These are phyloP conservation scores for Tamandua tetradactyla DNA, from an alignment of 2,797 vertebrate genomes.

Conservation along the genomic window DNA sequence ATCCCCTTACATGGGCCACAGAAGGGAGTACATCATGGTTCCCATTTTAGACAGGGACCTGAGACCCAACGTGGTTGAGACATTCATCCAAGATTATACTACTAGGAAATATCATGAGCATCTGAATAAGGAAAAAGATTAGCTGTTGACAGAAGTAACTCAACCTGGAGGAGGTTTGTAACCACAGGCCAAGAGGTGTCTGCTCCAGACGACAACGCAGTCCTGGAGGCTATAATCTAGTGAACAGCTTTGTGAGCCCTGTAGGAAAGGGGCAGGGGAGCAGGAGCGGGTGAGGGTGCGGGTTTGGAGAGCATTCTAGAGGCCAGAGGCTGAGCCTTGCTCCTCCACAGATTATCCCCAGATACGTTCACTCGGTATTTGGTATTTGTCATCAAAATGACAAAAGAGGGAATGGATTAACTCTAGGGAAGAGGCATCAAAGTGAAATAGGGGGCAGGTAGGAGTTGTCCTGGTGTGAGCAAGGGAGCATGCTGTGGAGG, in stretches of 20 bases:
- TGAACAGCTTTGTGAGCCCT: accelerated
- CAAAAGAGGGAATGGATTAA: background rate
- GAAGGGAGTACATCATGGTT: accelerated
- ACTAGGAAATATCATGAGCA: accelerated
- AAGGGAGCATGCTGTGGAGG: accelerated
- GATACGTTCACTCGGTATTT: background rate
- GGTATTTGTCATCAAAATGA: background rate
- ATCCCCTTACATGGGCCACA: background rate
- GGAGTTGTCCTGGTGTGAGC: background rate
- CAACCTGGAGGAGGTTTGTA: background rate
- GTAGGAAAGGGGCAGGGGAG: background rate
- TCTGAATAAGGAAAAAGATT: too few relatives aligned
- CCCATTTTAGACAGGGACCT: background rate
- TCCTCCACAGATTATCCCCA: background rate
- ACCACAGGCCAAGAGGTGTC: accelerated
- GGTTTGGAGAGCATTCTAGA: background rate
- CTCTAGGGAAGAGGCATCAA: background rate
- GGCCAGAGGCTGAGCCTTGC: background rate
- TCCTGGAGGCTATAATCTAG: background rate
- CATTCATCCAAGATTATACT: accelerated
- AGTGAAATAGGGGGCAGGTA: accelerated
- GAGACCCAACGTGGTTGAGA: accelerated
- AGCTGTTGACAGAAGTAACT: background rate
- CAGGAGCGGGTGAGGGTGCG: accelerated
- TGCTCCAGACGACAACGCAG: background rate